Evolutionary conservation across 2,797 vertebrate genomes (phyloP), one percentile per base, ranked within the genome.

Genomic region (Potorous gilbertii): DNA sequence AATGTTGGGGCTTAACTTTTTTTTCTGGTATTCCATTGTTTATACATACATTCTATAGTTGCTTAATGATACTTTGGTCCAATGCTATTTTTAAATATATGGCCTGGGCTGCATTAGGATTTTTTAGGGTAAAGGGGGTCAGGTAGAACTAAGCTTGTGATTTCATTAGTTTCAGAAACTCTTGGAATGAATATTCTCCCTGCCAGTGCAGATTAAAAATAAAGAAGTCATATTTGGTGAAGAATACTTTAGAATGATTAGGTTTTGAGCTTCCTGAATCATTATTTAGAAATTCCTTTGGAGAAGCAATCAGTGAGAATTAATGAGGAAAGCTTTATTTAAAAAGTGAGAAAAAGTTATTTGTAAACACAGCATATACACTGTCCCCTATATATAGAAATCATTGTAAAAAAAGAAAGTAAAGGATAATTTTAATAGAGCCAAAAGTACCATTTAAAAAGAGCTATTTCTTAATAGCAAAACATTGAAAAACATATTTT

Each of bases 401-500:
- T 95, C 62, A 96, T 54, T 28, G 92, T 55, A 66, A 93, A 95
- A 56, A 93, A 40, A 21, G 62, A 74, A 74, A 92, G 52, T 95
- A 91, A 96, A 93, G 46, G 18, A 46, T 54, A 90, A 59, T 95
- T 97, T 95, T 95, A 93, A 55, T 50, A 95, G 74, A 92, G 62
- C 92, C 16, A 62, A 96, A 96, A 56, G 74, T 96, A 94, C 3
- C 96, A 18, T 89, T 96, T 96, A 93, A 56, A 97, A 87, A 87
- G 93, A 97, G 87, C 93, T 18, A 92, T 96, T 97, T 96, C 97
- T 91, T 96, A 87, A 74, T 96, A 92, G 96, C 31, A 54, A 74
- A 87, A 87, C 40, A 96, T 94, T 96, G 93, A 52, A 94, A 95
- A 96, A 94, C 74, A 4, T 97, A 97, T 97, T 98, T 98, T 97